Evolutionary conservation across 1,140 invertebrate species (phyloP), one percentile per base, ranked within the genome.

Genomic region (Philotrypesis tridentata): DNA sequence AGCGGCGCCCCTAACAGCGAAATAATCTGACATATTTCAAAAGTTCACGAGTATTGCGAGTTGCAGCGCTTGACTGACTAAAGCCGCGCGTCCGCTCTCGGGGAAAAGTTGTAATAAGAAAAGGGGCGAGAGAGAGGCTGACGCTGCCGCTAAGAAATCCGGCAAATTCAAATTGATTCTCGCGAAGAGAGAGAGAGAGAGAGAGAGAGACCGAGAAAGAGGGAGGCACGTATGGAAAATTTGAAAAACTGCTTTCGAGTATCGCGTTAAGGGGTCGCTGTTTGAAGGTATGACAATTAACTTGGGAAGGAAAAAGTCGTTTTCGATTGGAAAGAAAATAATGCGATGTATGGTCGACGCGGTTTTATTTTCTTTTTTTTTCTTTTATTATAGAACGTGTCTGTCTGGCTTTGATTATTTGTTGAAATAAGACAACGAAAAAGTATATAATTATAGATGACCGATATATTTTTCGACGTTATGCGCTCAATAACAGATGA

Each of bases 21-120:
- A 82, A 78, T 82, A 82, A 82, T 82, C 74, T 78, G 80, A 73
- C 60, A 67, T 78, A 82, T 82, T 82, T 82, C 72, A 82, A 82
- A 82, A 82, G 67, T 73, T 82, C 7, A 5, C 55, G 77, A 79
- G 76, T 67, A 61, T 71, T 65, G 61, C 40, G 27, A 65, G 25
- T 65, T 65, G 23, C 33, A 33, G 33, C 37, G 70, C 33, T 76
- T 81, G 80, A 61, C 72, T 76, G 40, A 61, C 73, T 82, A 82
- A 55, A 82, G 80, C 74, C 74, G 73, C 11, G 48, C 48, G 48
- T 55, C 48, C 48, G 48, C 21, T n/a, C 48, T 37, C 25, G 29
- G 33, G 80, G 48, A 61, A 82, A 82, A 82, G 21, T 82, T 77
- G 80, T 82, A 77, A 82, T 77, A 72, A 77, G 80, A 71, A 76